Evolutionary conservation across 2,113 vertebrate species (phyloP).

Genomic region (Neoarius graeffei): DNA sequence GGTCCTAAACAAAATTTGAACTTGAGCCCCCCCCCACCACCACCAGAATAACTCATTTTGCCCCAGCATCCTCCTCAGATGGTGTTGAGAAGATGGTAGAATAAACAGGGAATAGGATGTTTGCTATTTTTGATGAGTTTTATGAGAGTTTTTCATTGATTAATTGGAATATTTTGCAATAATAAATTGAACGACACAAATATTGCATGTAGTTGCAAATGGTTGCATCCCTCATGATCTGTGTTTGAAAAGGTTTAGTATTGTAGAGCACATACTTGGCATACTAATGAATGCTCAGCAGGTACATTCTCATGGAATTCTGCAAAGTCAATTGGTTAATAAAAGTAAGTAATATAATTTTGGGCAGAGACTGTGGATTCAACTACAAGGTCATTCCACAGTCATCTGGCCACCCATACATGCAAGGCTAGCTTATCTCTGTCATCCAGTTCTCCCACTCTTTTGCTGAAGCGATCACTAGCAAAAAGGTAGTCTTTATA

Average conservation of each 20-base stretch:
- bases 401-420: background rate
- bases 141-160: background rate
- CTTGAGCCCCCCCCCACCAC: background rate
- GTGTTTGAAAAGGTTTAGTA: background rate
- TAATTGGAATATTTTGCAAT: background rate
- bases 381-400: background rate
- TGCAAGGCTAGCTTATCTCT: background rate
- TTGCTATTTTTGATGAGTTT: background rate
- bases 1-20: background rate
- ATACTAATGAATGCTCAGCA: background rate
- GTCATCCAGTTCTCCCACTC: background rate
- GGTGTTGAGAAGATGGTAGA: background rate
- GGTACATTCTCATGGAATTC: background rate
- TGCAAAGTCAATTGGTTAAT: background rate
- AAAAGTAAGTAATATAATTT: background rate
- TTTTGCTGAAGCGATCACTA: background rate
- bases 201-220: background rate
- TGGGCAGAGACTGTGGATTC: background rate
- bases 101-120: background rate
- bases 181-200: background rate
- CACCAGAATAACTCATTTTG: background rate
- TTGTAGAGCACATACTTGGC: background rate
- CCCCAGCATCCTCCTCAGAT: background rate
- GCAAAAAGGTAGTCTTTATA: background rate
- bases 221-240: background rate